These are phyloP conservation scores for Triops cancriformis DNA, from an alignment of 1,140 invertebrate genomes.

Conservation along the genomic window DNA sequence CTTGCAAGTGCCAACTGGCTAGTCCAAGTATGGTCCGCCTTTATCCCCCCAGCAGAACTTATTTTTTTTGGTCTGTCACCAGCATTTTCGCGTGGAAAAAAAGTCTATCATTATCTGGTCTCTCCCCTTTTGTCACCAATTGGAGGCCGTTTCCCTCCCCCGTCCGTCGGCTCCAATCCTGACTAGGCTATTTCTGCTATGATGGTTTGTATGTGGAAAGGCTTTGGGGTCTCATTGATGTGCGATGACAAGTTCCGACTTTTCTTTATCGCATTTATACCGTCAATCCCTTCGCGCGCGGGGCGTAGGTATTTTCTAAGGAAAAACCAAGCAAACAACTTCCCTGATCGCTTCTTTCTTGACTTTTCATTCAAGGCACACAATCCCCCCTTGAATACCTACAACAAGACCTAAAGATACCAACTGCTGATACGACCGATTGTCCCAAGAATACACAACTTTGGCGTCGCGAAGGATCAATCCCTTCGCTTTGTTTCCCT, in stretches of 20 bases:
- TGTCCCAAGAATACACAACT: slow-evolving; percentile 5
- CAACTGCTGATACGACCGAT: slow-evolving; percentile 9
- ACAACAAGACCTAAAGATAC: slow-evolving; percentile 8
- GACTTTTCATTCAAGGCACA: slow-evolving; percentile 10
- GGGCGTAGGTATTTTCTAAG: background rate
- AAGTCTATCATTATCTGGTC: background rate
- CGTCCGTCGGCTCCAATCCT: background rate
- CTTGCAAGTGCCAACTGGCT: background rate
- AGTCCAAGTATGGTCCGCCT: too few species aligned
- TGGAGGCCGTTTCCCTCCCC: background rate
- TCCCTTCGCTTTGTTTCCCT: background rate
- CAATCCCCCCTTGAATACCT: background rate
- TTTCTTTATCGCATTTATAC: slow-evolving; percentile 11
- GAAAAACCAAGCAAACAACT: slow-evolving; percentile 9
- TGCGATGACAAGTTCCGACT: slow-evolving; percentile 12
- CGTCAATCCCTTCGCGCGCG: background rate
- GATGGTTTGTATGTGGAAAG: background rate
- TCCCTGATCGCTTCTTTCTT: slow-evolving; percentile 9
- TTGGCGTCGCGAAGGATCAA: background rate
- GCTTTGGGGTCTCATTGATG: slow-evolving; percentile 3
- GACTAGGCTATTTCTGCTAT: background rate
- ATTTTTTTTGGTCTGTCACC: background rate
- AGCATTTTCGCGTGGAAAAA: background rate
- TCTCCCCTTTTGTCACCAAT: background rate
- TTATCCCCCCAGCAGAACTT: background rate